Evolutionary conservation across 2,888 invertebrate species (phyloP), one percentile per base, ranked within the genome.

Genomic region (Meganola albula): DNA sequence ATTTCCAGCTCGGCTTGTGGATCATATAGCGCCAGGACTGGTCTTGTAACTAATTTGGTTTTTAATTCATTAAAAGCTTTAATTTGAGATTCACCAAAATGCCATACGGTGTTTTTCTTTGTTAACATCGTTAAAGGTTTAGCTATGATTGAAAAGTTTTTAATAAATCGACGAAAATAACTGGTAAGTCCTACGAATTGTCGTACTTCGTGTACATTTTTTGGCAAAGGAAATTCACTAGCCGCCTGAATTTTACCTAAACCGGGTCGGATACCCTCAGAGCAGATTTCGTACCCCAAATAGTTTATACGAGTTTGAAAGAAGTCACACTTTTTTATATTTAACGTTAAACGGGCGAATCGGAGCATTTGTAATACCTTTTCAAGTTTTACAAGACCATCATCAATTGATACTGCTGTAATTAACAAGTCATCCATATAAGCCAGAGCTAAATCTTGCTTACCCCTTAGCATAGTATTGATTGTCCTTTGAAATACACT

Each of bases 1-100:
- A 54, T 13, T 28, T 39, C 49, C n/a, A 48, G 47, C 48, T 2
- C n/a, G 6, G 23, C 5, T 3, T 27, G 10, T 12, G 33, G 27
- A n/a, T 27, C 14, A 7, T 28, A 34, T 2, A 34, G 4, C 2
- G 33, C 28, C 7, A 34, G 10, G 2, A 34, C 12, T 4, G 35
- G 30, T 26, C 31, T 16, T 2, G 8, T 9, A 8, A 24, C 18
- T 13, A 30, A 10, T 11, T 11, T 24, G 4, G 3, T 7, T 24
- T 29, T 25, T 9, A 34, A n/a, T 0, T 16, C 10, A 9, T 18
- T 3, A 21, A 29, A 34, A 6, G 28, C 34, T 3, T 4, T 10
- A 0, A 12, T 10, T 21, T 31, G 25, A 13, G 22, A 21, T 1
- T 23, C 10, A n/a, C 23, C 23, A 21, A 21, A 29, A 23, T 13